Percentiles rank a stretch among this genome's conserved stretches.
Evolutionary conservation across 2,888 invertebrate species (phyloP).

Genomic region (Rhagophthalmus giganteus): DNA sequence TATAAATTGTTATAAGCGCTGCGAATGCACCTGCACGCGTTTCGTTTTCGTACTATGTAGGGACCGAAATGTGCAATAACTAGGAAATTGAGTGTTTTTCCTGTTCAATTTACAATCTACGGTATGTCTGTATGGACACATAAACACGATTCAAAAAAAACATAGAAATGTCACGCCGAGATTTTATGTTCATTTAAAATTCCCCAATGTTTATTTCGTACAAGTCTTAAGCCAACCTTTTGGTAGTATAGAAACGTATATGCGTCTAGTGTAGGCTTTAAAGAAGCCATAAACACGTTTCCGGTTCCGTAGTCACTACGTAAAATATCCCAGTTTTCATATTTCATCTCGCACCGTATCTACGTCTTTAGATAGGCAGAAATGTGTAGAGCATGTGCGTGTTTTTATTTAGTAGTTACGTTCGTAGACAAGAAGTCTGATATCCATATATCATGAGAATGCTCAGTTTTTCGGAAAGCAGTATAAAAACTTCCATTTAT

Average conservation of each 20-base stretch:
- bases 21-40: no score
- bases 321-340: slow-evolving; percentile 21
- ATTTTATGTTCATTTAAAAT: slow-evolving; percentile 14
- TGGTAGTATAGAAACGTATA: slow-evolving; percentile 12
- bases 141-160: no score
- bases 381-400: no score
- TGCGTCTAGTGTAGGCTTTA: slow-evolving; percentile 8
- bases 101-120: slow-evolving; percentile 15
- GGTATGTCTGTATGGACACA: slow-evolving; percentile 6
- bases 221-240: slow-evolving; percentile 13
- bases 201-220: slow-evolving; percentile 13
- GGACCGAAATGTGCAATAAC: no score
- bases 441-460: no score
- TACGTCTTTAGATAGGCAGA: no score
- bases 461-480: no score
- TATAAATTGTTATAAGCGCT: no score
- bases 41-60: no score
- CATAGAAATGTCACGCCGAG: slow-evolving; percentile 5
- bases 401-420: no score
- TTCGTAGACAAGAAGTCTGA: no score
- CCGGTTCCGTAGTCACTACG: slow-evolving; percentile 18
- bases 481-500: no score
- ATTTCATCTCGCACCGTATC: slow-evolving; percentile 20
- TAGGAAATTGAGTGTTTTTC: slow-evolving; percentile 2
- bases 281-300: slow-evolving; percentile 26